Evolutionary conservation across 2,797 vertebrate genomes (phyloP).

Genomic region (Chanos chanos): DNA sequence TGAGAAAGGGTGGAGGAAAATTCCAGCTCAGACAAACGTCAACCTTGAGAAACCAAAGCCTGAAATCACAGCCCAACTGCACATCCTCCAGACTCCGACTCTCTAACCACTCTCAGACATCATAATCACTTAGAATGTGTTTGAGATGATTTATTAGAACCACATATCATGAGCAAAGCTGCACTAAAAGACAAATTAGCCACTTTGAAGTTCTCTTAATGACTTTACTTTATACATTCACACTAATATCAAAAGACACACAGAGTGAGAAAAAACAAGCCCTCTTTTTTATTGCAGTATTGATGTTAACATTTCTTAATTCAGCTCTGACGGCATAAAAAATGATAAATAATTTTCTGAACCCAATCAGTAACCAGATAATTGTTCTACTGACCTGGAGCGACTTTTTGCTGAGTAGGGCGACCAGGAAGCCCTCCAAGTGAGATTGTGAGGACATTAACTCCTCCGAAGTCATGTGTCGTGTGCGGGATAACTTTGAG

Average conservation of each 20-base stretch:
- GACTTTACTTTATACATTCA: no score
- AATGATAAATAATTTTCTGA: background rate
- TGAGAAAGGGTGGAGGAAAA: background rate
- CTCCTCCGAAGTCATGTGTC: slow-evolving; percentile 92
- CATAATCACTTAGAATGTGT: no score
- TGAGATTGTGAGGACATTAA: slow-evolving; percentile 84
- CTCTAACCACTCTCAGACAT: no score
- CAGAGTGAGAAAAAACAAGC: slow-evolving; percentile 7
- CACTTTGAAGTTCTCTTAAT: no score
- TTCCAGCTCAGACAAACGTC: background rate
- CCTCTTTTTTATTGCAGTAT: background rate
- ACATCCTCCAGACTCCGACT: no score
- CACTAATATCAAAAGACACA: no score
- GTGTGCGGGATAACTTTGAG: slow-evolving; percentile 75
- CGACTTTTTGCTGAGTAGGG: slow-evolving; percentile 73
- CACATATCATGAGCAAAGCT: no score
- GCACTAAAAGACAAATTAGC: no score
- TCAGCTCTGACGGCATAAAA: background rate
- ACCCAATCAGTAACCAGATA: background rate
- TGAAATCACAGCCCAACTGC: no score
- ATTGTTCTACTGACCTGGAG: slow-evolving; percentile 72
- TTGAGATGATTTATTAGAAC: no score
- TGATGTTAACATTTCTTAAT: no score
- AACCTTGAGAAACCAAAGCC: no score
- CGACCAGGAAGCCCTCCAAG: slow-evolving; percentile 85